Evolutionary conservation across 2,888 invertebrate species (phyloP), one percentile per base, ranked within the genome.

Genomic region (Embidobia sp.): DNA sequence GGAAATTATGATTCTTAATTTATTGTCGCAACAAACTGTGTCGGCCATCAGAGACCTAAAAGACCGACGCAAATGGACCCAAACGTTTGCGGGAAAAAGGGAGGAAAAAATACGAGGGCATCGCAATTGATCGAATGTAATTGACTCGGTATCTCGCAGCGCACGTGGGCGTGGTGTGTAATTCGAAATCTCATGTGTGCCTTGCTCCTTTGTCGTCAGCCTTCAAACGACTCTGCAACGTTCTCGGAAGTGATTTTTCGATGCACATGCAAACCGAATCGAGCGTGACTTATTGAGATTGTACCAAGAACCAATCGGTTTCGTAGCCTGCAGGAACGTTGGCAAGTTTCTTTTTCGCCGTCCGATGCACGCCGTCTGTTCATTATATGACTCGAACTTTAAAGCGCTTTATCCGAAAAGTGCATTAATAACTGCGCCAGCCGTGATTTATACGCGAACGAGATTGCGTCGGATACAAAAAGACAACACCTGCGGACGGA

Each of bases 231-330:
- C 35, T 53, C 44, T 53, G 35, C 61, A 51, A 61, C 51, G 53
- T 81, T 79, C 81, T 35, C 48, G 59, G 79, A 81, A 79, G 73
- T 63, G 57, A 77, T 74, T 80, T 81, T 79, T 79, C 78, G 79
- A 77, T 77, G 78, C 72, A 78, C 80, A 80, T 80, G 81, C 81
- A 81, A 81, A 80, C 78, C 69, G 81, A 78, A 80, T 81, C 77
- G 81, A 79, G 79, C 81, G 81, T 80, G 80, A 83, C 76, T 80
- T 80, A 83, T 83, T 81, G 80, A 79, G 80, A 83, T 81, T 81
- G 79, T 84, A 83, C 83, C 78, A 74, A 67, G 84, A 83, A 84
- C 78, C 81, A 82, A 82, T 82, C 73, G 78, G 70, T 77, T 77
- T 79, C 57, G 55, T 77, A 61, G 77, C 72, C 77, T 31, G 55